These are phyloP conservation scores for Smittia aterrima DNA, from an alignment of 2,888 invertebrate genomes.

Conservation along the genomic window DNA sequence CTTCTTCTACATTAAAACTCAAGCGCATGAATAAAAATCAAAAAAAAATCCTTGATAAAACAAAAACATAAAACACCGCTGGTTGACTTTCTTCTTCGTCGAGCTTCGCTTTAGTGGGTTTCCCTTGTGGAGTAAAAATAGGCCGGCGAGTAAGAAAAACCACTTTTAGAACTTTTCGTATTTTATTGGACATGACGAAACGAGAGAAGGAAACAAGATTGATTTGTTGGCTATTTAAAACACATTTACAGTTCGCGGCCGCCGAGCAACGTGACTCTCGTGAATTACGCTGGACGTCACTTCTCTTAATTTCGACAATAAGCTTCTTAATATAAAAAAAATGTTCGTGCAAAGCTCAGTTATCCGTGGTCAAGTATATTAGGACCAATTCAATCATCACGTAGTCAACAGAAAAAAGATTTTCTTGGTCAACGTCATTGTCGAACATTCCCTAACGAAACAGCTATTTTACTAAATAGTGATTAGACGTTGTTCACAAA, in stretches of 20 bases:
- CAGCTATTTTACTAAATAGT: no score
- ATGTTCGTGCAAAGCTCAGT: no score
- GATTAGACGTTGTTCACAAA: no score
- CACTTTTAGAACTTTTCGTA: background rate
- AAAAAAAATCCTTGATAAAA: background rate
- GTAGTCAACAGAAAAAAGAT: no score
- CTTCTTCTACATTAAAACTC: background rate
- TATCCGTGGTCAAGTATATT: background rate
- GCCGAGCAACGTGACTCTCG: background rate
- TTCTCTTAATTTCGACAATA: background rate
- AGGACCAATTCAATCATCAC: no score
- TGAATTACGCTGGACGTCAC: background rate
- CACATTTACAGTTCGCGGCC: background rate
- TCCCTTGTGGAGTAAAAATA: background rate
- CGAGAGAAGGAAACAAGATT: background rate
- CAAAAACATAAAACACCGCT: background rate
- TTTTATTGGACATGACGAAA: slow-evolving; percentile 11
- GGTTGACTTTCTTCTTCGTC: background rate
- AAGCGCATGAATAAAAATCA: background rate
- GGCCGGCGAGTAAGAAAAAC: background rate
- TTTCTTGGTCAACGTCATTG: no score
- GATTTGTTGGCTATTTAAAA: slow-evolving; percentile 1
- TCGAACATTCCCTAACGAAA: no score
- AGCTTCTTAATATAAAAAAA: no score
- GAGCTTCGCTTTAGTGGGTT: background rate